A percentile compares a stretch with the other conserved stretches of the same genome.
Conservation (phyloP, 2,113 vertebrate species). For the Labrus mixtus region DNA sequence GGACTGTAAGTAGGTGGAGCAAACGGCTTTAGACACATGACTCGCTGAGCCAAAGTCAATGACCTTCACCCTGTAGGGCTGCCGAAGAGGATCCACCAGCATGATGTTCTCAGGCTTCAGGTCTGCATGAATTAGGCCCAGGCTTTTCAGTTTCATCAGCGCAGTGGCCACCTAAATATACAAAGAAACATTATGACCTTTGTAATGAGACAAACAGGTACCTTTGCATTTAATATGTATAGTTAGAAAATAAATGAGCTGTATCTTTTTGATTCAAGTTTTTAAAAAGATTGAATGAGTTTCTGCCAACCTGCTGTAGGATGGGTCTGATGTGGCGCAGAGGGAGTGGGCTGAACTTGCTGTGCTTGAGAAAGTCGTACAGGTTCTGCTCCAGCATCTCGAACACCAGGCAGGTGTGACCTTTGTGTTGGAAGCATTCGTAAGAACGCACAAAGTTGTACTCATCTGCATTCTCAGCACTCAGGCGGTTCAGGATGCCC, state of each 20-base stretch:
- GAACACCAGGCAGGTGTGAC: slow-evolving; percentile 98
- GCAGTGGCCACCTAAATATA: slow-evolving; percentile 90
- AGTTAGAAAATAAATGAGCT: too few relatives aligned
- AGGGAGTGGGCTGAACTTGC: slow-evolving; percentile 97
- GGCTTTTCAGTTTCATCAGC: slow-evolving; percentile 96
- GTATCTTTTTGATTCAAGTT: neutral
- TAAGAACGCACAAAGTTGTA: slow-evolving; percentile 98
- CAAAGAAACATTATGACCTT: neutral
- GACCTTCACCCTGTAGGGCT: slow-evolving; percentile 97
- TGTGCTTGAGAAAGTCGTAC: slow-evolving; percentile 98
- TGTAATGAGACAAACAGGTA: neutral
- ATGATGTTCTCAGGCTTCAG: slow-evolving; percentile 99
- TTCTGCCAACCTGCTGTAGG: slow-evolving; percentile 79
- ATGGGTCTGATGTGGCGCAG: slow-evolving; percentile 96
- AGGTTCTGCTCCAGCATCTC: slow-evolving; percentile 99
- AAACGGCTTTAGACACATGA: slow-evolving; percentile 96
- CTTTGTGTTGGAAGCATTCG: slow-evolving; percentile 99
- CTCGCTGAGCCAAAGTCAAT: slow-evolving; percentile 98
- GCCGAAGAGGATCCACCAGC: slow-evolving; percentile 94
- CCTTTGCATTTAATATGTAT: neutral
- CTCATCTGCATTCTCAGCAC: slow-evolving; percentile 96
- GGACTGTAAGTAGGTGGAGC: slow-evolving; percentile 97
- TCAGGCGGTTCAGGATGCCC: slow-evolving; percentile 95
- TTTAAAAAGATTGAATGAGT: neutral
- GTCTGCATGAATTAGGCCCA: slow-evolving; percentile 96